Evolutionary conservation across 2,113 vertebrate species (phyloP).

Genomic region (Hippocampus abdominalis): DNA sequence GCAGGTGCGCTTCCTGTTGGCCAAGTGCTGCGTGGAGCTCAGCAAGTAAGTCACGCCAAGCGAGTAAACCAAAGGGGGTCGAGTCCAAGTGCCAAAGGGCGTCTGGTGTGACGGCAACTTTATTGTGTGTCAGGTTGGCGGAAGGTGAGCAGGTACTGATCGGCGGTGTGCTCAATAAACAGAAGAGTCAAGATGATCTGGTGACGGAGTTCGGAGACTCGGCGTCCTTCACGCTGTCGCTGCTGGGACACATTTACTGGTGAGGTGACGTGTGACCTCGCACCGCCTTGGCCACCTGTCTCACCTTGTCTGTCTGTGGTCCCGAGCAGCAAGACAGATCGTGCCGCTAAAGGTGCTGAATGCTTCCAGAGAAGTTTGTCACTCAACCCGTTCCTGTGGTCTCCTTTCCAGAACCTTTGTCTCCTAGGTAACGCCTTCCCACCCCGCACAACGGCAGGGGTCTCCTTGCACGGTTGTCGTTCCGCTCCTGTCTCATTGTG

Average conservation of each 20-base stretch:
- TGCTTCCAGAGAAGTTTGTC: constrained; percentile 98
- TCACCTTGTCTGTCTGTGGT: constrained; percentile 1
- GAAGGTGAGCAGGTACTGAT: constrained; percentile 97
- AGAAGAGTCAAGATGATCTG: constrained; percentile 97
- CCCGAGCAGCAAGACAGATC: constrained; percentile 61
- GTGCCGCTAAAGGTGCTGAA: constrained; percentile 89
- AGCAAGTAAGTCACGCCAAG: constrained; percentile 83
- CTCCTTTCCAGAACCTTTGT: constrained; percentile 94
- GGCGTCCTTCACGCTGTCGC: constrained; percentile 90
- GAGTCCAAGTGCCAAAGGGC: background rate
- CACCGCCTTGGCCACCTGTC: background rate
- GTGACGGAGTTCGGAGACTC: constrained; percentile 97
- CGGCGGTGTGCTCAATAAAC: constrained; percentile 95
- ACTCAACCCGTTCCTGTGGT: constrained; percentile 98
- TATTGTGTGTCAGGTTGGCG: constrained; percentile 78
- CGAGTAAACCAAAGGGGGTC: background rate
- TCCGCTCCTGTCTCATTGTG: background rate
- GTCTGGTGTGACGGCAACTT: background rate
- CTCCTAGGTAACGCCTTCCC: constrained; percentile 83
- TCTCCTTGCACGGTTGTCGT: background rate
- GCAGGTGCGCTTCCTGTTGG: constrained; percentile 94
- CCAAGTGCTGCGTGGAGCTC: constrained; percentile 95
- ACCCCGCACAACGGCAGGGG: too few species aligned
- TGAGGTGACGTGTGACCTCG: background rate
- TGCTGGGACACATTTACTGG: constrained; percentile 97